Conservation (phyloP, 2,113 vertebrate genomes). For the Mola mola region DNA sequence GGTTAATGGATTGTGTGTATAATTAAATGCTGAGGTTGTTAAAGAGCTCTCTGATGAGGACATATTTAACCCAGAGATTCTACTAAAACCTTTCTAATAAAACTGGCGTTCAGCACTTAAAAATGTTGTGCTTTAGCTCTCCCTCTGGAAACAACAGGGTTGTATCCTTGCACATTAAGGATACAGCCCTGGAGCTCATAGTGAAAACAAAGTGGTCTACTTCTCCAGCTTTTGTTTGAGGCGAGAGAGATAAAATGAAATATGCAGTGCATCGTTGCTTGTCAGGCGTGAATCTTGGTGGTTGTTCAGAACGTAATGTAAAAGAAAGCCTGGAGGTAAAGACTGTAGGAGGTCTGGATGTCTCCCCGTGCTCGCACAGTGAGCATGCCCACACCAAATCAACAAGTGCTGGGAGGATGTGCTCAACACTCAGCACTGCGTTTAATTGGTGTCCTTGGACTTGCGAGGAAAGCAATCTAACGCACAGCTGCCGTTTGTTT, state of each 20-base stretch:
- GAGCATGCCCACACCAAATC: too few relatives aligned
- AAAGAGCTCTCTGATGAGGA: conserved; percentile 23
- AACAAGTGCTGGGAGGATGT: too few relatives aligned
- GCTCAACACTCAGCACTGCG: conserved; percentile 12
- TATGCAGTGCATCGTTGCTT: background rate
- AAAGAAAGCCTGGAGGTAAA: background rate
- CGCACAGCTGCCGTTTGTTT: conserved; percentile 49
- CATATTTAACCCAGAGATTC: conserved; percentile 19
- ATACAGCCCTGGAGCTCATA: too few relatives aligned
- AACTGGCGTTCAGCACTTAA: background rate
- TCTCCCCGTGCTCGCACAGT: too few relatives aligned
- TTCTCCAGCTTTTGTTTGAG: too few relatives aligned
- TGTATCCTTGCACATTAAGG: background rate
- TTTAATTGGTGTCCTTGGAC: conserved; percentile 39
- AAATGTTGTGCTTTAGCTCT: background rate
- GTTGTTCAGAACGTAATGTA: conserved; percentile 12
- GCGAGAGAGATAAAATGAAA: background rate
- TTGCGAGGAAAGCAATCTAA: conserved; percentile 39
- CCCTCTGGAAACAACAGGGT: background rate
- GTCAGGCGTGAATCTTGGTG: background rate
- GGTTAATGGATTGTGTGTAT: too few relatives aligned
- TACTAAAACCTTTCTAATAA: background rate
- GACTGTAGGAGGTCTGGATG: background rate
- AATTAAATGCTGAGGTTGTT: conserved; percentile 14
- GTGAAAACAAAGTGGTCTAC: too few relatives aligned